Conservation (phyloP, 2,888 invertebrate genomes). For the Sinopyrophorus schimmeli region DNA sequence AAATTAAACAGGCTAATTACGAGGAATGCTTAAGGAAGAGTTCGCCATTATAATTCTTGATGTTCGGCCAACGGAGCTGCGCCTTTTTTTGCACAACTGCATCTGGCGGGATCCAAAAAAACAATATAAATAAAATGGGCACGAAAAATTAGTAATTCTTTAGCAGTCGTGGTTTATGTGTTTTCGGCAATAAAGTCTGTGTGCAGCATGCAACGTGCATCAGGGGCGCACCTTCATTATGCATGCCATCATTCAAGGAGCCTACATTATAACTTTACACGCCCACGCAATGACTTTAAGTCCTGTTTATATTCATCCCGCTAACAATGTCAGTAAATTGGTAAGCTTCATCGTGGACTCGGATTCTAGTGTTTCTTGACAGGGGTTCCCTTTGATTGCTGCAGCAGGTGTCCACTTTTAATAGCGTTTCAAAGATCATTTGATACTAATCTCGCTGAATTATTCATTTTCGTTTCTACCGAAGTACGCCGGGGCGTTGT, state of each 20-base stretch:
- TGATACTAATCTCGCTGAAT: slow-evolving; percentile 14
- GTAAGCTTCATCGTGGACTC: slow-evolving; percentile 11
- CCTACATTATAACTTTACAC: slow-evolving; percentile 13
- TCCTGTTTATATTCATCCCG: slow-evolving; percentile 8
- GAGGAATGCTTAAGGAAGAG: too few relatives aligned
- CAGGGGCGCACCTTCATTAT: slow-evolving; percentile 18
- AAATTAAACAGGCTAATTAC: too few relatives aligned
- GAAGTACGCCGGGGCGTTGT: slow-evolving; percentile 7
- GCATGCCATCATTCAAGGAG: slow-evolving; percentile 17
- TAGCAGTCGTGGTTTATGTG: too few relatives aligned
- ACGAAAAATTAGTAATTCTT: too few relatives aligned
- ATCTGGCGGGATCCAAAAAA: too few relatives aligned
- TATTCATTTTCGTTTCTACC: slow-evolving; percentile 11
- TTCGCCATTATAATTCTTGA: too few relatives aligned
- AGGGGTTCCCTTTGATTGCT: slow-evolving; percentile 1
- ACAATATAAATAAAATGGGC: too few relatives aligned
- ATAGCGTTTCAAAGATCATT: slow-evolving; percentile 14
- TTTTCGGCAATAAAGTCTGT: slow-evolving; percentile 18
- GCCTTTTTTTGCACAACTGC: too few relatives aligned
- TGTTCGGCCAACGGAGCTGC: too few relatives aligned
- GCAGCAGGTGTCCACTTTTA: slow-evolving; percentile 17
- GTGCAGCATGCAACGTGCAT: slow-evolving; percentile 6
- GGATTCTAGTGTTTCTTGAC: slow-evolving; percentile 9
- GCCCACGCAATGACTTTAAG: slow-evolving; percentile 2
- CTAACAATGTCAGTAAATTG: slow-evolving; percentile 15